phyloP scores from a whole-genome alignment of 2,113 vertebrate genomes.

The Vulpes ferrilata region DNA sequence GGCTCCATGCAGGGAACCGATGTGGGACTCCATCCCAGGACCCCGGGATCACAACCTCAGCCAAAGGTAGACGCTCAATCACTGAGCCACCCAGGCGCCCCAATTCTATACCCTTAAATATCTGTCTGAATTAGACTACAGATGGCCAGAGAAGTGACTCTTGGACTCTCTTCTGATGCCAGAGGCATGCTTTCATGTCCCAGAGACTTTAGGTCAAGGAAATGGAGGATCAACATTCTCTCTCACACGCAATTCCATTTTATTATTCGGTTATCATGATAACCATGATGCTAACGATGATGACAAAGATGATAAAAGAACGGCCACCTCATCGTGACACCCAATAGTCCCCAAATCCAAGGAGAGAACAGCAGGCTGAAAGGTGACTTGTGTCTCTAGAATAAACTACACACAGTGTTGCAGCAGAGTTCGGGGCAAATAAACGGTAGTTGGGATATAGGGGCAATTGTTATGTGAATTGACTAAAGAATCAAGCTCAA shows the following conservation, averaged over 20 bases:
- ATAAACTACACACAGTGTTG: background rate
- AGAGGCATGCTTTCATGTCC: background rate
- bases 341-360: background rate
- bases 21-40: too few relatives aligned
- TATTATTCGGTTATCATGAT: background rate
- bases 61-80: too few relatives aligned
- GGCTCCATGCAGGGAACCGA: too few relatives aligned
- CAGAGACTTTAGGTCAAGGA: background rate
- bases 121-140: background rate
- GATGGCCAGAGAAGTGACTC: background rate
- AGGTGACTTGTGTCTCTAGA: background rate
- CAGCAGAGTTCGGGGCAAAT: background rate
- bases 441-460: constrained; percentile 14
- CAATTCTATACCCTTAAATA: background rate
- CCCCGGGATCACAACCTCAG: too few relatives aligned
- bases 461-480: background rate
- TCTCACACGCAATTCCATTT: background rate
- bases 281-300: background rate
- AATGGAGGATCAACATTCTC: background rate
- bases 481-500: background rate
- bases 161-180: background rate
- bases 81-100: too few relatives aligned
- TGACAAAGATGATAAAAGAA: background rate
- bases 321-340: background rate
- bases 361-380: background rate